Evolutionary conservation across 2,888 invertebrate genomes (phyloP).

Genomic region (Odontocerum albicorne): DNA sequence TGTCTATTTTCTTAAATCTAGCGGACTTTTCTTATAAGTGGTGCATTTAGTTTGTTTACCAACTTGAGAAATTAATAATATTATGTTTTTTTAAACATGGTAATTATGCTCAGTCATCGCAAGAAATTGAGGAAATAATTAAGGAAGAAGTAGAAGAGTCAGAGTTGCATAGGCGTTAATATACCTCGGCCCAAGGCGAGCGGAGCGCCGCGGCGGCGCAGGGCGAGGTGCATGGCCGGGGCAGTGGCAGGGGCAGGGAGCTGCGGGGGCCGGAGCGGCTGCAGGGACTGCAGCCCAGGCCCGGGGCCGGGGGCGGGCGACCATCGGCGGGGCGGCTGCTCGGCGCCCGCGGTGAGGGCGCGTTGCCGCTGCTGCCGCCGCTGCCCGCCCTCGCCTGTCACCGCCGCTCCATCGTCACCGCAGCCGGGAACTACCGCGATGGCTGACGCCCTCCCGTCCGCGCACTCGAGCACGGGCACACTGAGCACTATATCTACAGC

Average conservation of each 20-base stretch:
- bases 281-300: conserved; percentile 42
- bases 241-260: conserved; percentile 41
- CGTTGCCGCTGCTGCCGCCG: conserved; percentile 20
- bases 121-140: background rate
- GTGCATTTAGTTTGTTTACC: too few relatives aligned
- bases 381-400: conserved; percentile 49
- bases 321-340: conserved; percentile 28
- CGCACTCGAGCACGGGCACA: conserved; percentile 26
- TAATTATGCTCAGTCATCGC: background rate
- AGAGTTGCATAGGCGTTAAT: too few relatives aligned
- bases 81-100: too few relatives aligned
- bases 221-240: conserved; percentile 42
- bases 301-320: conserved; percentile 35
- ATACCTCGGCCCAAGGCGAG: conserved; percentile 36
- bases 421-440: conserved; percentile 28
- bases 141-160: too few relatives aligned
- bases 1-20: too few relatives aligned
- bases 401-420: conserved; percentile 44
- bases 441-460: conserved; percentile 10
- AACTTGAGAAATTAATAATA: too few relatives aligned
- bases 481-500: conserved; percentile 1
- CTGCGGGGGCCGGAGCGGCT: conserved; percentile 40
- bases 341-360: conserved; percentile 35
- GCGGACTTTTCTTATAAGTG: too few relatives aligned
- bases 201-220: conserved; percentile 38